Base-by-base conservation (phyloP, 2,888 invertebrate species). In the Eilema caniola region DNA sequence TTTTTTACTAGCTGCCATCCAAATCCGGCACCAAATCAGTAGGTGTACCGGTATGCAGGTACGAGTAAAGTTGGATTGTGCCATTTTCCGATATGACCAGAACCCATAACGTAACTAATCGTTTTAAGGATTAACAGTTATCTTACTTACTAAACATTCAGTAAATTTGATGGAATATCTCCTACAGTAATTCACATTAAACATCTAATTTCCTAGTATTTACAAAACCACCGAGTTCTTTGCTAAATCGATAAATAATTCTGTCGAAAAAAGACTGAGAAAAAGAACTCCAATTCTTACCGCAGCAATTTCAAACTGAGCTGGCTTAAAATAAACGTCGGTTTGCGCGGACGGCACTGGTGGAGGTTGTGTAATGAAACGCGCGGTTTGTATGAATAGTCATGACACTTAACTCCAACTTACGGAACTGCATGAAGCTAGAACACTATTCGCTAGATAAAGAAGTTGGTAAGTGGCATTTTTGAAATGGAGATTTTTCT, bases 381-480 rank as follows among this genome's bases (percentile, higher is more conserved):
- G 84, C 85, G 90, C 79, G 90, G 89, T 89, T 89, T 89, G 84
- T 90, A 92, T 93, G 92, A 91, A 89, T 93, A 93, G 71, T 71
- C 73, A 72, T 69, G 59, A 66, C 66, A 66, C 73, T 71, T 72
- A 53, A 69, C 74, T 70, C 70, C 69, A 66, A 70, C 77, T 77
- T 70, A 57, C 76, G 61, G 37, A 81, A 66, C 67, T 61, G 57
- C 57, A 59, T 33, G 24, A 24, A 37, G 37, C 76, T 75, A 71
- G 33, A 75, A 78, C 61, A 75, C 72, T 73, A 70, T 62, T 61
- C 76, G 24, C 31, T 33, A 56, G 23, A 16, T 11, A 5, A 7
- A 75, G 57, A 77, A 78, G 68, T 10, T 14, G 71, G 79, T 78
- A 81, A 20, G 61, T 20, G 47, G 68, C 66, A 69, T 28, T 73